A percentile compares a stretch with the other conserved stretches of the same genome.
Evolutionary conservation across 1,140 invertebrate genomes (phyloP).

Genomic region (Anastatus disparis): DNA sequence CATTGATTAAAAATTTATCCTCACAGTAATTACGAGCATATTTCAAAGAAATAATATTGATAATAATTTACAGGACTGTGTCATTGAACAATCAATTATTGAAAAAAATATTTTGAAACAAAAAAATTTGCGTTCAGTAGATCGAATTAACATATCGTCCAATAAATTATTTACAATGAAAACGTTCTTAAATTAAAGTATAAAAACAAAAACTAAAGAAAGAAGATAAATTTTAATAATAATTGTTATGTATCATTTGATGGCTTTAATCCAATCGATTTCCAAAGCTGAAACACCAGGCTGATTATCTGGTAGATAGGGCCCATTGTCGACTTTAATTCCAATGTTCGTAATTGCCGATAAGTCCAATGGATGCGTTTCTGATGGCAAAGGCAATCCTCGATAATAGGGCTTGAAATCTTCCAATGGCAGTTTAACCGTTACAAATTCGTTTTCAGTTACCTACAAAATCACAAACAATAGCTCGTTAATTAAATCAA

Average conservation of each 20-base stretch:
- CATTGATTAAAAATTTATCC: too few species aligned
- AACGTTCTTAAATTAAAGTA: too few species aligned
- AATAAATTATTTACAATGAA: too few species aligned
- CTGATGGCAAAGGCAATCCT: slow-evolving; percentile 66
- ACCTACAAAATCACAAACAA: slow-evolving; percentile 56
- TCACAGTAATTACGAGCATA: too few species aligned
- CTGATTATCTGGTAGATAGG: slow-evolving; percentile 74
- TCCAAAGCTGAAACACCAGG: slow-evolving; percentile 74
- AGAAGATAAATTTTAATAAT: neutral
- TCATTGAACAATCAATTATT: too few species aligned
- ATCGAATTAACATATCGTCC: too few species aligned
- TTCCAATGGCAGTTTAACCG: slow-evolving; percentile 67
- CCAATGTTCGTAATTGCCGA: slow-evolving; percentile 71
- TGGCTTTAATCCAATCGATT: slow-evolving; percentile 73
- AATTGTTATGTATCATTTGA: slow-evolving; percentile 46
- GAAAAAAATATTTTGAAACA: too few species aligned
- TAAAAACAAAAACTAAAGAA: neutral
- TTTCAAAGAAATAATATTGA: too few species aligned
- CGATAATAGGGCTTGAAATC: slow-evolving; percentile 74
- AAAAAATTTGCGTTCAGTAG: too few species aligned
- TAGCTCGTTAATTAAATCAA: neutral
- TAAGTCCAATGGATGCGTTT: slow-evolving; percentile 70
- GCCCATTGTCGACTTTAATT: slow-evolving; percentile 74
- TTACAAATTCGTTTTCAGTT: slow-evolving; percentile 68
- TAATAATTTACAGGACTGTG: too few species aligned